phyloP scores from a whole-genome alignment of 2,797 vertebrate genomes.

The Stomatorhinus walkeri region DNA sequence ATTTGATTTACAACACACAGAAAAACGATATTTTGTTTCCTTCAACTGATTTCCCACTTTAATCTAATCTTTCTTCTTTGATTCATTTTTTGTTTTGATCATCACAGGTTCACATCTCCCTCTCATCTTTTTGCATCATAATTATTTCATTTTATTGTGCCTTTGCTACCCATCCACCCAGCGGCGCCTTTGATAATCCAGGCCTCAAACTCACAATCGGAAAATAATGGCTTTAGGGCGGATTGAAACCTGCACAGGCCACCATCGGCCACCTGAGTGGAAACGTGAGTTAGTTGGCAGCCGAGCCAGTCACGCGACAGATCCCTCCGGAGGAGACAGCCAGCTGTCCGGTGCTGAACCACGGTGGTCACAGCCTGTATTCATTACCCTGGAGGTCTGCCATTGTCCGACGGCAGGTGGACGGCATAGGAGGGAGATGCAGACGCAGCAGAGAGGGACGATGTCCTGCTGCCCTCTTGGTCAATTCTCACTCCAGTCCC shows the following conservation, averaged over 20 bases:
- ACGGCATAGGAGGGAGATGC: not conserved
- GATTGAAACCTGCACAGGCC: not conserved
- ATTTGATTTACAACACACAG: not conserved
- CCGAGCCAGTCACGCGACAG: not conserved
- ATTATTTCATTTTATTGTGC: not conserved
- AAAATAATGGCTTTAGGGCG: not conserved
- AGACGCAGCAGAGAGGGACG: not conserved
- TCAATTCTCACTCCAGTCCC: not conserved
- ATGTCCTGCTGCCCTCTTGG: not conserved
- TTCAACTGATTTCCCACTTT: not conserved
- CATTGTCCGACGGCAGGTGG: not conserved
- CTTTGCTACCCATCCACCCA: not conserved
- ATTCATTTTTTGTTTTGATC: not conserved
- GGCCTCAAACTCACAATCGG: not conserved
- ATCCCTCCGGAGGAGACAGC: not conserved
- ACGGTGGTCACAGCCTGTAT: not conserved
- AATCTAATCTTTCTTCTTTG: not conserved
- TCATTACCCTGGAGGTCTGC: not conserved
- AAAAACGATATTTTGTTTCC: not conserved
- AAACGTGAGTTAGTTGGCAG: not conserved
- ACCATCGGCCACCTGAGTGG: not conserved
- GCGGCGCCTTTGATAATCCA: not conserved
- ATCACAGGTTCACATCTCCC: conserved; percentile 1
- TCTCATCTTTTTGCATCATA: not conserved
- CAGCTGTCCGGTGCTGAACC: not conserved